Evolutionary conservation across 2,888 invertebrate species (phyloP).

Genomic region (Tribolium freemani): DNA sequence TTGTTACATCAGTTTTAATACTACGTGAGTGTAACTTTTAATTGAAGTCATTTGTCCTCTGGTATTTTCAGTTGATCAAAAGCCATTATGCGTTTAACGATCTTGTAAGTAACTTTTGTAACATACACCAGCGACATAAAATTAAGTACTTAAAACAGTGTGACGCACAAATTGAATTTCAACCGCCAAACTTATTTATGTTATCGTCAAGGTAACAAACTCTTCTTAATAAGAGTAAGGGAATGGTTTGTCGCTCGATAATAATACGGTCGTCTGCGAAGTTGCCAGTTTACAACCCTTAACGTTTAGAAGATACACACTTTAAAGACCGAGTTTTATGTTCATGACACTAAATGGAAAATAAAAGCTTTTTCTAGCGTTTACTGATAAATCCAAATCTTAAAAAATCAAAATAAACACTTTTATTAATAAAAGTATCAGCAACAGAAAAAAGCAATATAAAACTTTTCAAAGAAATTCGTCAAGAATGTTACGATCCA

Average conservation of each 20-base stretch:
- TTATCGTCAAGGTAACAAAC: slow-evolving; percentile 52
- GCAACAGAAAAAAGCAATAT: not conserved
- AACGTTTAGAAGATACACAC: slow-evolving; percentile 15
- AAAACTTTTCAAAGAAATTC: not conserved
- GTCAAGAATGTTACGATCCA: slow-evolving; percentile 2
- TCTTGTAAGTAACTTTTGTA: not conserved
- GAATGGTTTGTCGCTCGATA: slow-evolving; percentile 21
- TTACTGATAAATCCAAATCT: not conserved
- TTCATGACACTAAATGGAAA: slow-evolving; percentile 10
- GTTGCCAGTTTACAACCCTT: slow-evolving; percentile 14
- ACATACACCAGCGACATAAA: slow-evolving; percentile 33
- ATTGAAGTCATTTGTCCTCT: slow-evolving; percentile 17
- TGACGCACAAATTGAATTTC: slow-evolving; percentile 57
- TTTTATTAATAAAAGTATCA: not conserved
- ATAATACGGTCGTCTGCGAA: slow-evolving; percentile 14
- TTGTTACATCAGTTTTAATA: not conserved
- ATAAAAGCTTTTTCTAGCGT: slow-evolving; percentile 6
- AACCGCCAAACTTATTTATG: slow-evolving; percentile 57
- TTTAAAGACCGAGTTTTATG: slow-evolving; percentile 16
- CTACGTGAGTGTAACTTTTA: slow-evolving; percentile 12
- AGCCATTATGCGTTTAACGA: slow-evolving; percentile 35
- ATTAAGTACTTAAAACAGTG: slow-evolving; percentile 53
- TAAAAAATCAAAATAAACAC: not conserved
- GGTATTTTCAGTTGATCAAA: slow-evolving; percentile 2
- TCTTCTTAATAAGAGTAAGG: slow-evolving; percentile 52